These are phyloP conservation scores for Drosophila emarginata DNA, from an alignment of 2,888 invertebrate genomes.

Conservation along the genomic window DNA sequence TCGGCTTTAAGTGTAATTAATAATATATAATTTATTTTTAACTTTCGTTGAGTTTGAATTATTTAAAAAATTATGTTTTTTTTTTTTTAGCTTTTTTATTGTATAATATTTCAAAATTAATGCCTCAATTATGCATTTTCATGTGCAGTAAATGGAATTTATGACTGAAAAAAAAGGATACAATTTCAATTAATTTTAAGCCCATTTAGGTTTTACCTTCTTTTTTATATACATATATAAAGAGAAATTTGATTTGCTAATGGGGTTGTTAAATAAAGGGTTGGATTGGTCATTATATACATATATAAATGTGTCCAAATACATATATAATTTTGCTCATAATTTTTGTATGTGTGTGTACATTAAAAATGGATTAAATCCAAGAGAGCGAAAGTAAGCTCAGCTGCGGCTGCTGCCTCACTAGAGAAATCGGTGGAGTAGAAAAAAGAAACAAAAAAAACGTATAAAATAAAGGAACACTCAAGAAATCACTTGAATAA, in stretches of 20 bases:
- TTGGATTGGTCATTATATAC: constrained; percentile 15
- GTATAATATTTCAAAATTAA: constrained; percentile 39
- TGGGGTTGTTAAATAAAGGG: constrained; percentile 32
- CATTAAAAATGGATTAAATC: constrained; percentile 61
- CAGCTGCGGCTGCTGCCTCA: constrained; percentile 43
- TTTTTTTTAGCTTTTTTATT: background rate
- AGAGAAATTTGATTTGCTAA: constrained; percentile 39
- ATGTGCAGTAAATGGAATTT: constrained; percentile 55
- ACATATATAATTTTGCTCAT: constrained; percentile 39
- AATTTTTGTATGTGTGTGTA: constrained; percentile 54
- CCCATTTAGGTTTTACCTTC: constrained; percentile 41
- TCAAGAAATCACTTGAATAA: constrained; percentile 45
- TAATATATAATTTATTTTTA: constrained; percentile 25
- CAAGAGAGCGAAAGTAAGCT: constrained; percentile 28
- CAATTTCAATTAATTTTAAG: constrained; percentile 77
- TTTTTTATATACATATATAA: background rate
- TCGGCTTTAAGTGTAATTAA: constrained; percentile 64
- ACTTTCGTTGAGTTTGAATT: no score
- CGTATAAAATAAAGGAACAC: constrained; percentile 39
- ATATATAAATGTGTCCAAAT: background rate
- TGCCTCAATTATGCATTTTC: constrained; percentile 64
- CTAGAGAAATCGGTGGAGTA: constrained; percentile 45
- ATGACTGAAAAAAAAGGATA: constrained; percentile 35
- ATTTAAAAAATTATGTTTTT: constrained; percentile 1
- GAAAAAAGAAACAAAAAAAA: constrained; percentile 28